Evolutionary conservation across 2,888 invertebrate genomes (phyloP), one percentile per base, ranked within the genome.

Genomic region (Meloe dianella): DNA sequence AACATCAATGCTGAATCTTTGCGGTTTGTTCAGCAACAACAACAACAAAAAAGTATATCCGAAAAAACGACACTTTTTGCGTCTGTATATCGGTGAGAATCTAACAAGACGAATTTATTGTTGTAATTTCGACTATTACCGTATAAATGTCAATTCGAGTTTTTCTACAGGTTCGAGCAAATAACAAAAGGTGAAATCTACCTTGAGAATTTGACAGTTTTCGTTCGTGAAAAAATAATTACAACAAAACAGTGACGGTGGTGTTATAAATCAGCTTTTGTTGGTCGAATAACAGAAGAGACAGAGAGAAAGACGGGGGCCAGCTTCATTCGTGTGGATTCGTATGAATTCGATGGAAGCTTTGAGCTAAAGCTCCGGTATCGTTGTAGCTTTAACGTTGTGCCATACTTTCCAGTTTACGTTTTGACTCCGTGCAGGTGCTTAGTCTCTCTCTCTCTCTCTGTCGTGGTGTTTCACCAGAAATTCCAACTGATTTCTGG

Each of bases 221-320:
- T 35, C 22, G 17, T 12, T 61, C 56, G 35, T 59, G 58, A 58
- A 32, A 58, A 58, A 47, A 61, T 61, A 65, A 65, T 65, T 61
- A 60, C 51, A 54, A 41, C 32, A 62, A 66, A 66, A 62, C 62
- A 61, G 61, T 51, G 61, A 65, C 58, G 38, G 35, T 17, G 41
- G 58, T 59, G 17, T 51, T 51, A 62, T 61, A 57, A 62, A 66
- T 64, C 61, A 57, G 57, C 58, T 29, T 29, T 47, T 47, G 47
- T 47, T 20, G 47, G 20, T 20, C 17, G 38, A n/a, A 41, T 2
- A n/a, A n/a, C 6, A 5, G 17, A 10, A 12, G 47, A 32, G 12
- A 10, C 9, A 9, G 10, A 9, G 30, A 30, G 38, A 20, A 57
- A 32, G 10, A 12, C 64, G 64, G 8, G 20, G 20, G 35, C 8